Evolutionary conservation across 2,797 vertebrate species (phyloP), one percentile per base, ranked within the genome.

Genomic region (Rhinatrema bivittatum): DNA sequence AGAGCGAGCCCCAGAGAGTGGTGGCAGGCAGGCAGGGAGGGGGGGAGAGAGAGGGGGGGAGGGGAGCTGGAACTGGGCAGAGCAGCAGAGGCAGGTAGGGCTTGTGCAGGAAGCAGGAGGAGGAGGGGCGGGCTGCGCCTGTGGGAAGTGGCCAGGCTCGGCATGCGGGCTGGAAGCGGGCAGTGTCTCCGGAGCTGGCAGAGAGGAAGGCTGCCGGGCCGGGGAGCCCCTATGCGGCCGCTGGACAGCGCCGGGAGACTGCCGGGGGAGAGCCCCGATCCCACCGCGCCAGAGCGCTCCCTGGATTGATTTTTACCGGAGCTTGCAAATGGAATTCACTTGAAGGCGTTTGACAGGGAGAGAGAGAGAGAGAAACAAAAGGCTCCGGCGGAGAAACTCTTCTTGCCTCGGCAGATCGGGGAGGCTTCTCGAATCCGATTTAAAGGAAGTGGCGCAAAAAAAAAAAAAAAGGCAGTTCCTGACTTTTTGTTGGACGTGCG

Each of bases 301-400:
- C n/a, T n/a, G n/a, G n/a, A n/a, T n/a, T n/a, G n/a, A n/a, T n/a
- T n/a, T n/a, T n/a, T n/a, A n/a, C n/a, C 29, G 29, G 48, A 39
- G 46, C 39, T 34, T 22, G 34, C 70, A 51, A 19, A 76, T 79
- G 81, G 81, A 77, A 74, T 76, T 79, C 68, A 79, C 72, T 50
- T 82, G 74, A n/a, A 80, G 49, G 43, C 25, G 43, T n/a, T n/a
- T n/a, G 27, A 46, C 42, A 29, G 57, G 60, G 46, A 35, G 48
- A n/a, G n/a, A n/a, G n/a, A n/a, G n/a, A n/a, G n/a, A n/a, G n/a
- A n/a, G n/a, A n/a, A n/a, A n/a, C n/a, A n/a, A n/a, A n/a, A n/a
- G n/a, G n/a, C n/a, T n/a, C n/a, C n/a, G n/a, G n/a, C n/a, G n/a
- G n/a, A 50, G 32, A 67, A n/a, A n/a, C n/a, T n/a, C n/a, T n/a